A percentile compares a stretch with the other conserved stretches of the same genome.
Conservation (phyloP, 2,797 vertebrate species). For the Syngnathus acus region DNA sequence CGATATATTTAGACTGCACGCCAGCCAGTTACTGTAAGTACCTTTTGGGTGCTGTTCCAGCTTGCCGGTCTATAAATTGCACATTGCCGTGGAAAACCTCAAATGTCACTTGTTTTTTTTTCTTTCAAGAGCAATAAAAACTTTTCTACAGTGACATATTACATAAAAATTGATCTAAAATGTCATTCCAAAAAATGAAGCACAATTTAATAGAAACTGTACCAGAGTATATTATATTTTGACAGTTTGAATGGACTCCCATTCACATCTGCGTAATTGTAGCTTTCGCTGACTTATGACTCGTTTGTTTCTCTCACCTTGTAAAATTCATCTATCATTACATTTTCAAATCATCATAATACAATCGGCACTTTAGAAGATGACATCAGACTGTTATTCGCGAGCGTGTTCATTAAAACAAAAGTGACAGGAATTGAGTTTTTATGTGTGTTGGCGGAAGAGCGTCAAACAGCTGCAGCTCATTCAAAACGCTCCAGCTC, state of each 20-base stretch:
- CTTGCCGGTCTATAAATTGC: neutral
- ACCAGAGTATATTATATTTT: neutral
- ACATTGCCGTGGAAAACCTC: neutral
- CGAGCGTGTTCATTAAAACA: neutral
- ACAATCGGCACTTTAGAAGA: neutral
- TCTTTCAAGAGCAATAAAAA: neutral
- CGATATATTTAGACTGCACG: neutral
- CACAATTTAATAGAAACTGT: neutral
- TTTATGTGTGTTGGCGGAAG: neutral
- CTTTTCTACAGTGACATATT: neutral
- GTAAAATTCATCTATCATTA: neutral
- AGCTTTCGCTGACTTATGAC: neutral
- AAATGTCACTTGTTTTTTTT: neutral
- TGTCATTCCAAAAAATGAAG: neutral
- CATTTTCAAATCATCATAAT: neutral
- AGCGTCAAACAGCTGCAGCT: no score
- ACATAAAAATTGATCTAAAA: neutral
- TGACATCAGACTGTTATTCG: neutral
- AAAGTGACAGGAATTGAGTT: neutral
- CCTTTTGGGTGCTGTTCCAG: constrained; percentile 3
- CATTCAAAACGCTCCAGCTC: no score
- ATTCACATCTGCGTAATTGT: neutral
- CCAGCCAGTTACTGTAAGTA: constrained; percentile 1
- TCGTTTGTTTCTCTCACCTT: neutral
- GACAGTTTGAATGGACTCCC: neutral